Conservation (phyloP, 2,888 invertebrate species). For the Agonopterix heracliana region DNA sequence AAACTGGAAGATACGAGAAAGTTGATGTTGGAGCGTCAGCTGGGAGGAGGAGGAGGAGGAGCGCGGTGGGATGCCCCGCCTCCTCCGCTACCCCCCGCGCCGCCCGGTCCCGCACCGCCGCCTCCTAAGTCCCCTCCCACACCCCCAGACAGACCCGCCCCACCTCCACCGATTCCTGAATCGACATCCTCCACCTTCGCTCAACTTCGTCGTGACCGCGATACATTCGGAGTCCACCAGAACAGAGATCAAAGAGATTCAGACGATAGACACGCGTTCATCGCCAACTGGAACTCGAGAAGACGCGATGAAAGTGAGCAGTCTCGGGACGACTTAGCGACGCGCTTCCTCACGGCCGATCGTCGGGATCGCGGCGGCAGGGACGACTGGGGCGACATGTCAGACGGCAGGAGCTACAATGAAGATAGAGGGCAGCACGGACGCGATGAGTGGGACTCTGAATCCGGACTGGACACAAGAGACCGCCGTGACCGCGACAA, state of each 20-base stretch:
- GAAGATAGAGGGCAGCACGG: conserved; percentile 47
- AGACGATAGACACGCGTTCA: conserved; percentile 70
- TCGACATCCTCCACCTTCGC: conserved; percentile 75
- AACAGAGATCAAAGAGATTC: conserved; percentile 77
- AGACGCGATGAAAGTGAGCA: conserved; percentile 59
- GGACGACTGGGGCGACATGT: conserved; percentile 67
- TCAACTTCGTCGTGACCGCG: conserved; percentile 81
- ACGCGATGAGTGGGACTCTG: conserved; percentile 70
- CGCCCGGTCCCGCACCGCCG: conserved; percentile 78
- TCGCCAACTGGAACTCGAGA: conserved; percentile 69
- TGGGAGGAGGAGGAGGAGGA: conserved; percentile 78
- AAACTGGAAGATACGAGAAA: conserved; percentile 92
- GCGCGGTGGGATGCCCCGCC: conserved; percentile 78
- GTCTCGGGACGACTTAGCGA: conserved; percentile 56
- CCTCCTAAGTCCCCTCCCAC: conserved; percentile 77
- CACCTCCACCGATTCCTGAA: conserved; percentile 81
- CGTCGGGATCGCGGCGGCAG: conserved; percentile 46
- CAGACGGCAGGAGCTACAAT: conserved; percentile 48
- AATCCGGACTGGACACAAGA: conserved; percentile 52
- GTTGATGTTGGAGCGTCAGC: conserved; percentile 88
- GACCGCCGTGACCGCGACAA: conserved; percentile 52
- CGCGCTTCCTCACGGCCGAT: conserved; percentile 60
- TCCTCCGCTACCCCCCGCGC: conserved; percentile 80
- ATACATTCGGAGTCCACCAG: conserved; percentile 84
- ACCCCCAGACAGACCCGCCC: conserved; percentile 73